These are phyloP conservation scores for Alaudala cheleensis DNA, from an alignment of 2,113 vertebrate genomes.

Conservation along the genomic window DNA sequence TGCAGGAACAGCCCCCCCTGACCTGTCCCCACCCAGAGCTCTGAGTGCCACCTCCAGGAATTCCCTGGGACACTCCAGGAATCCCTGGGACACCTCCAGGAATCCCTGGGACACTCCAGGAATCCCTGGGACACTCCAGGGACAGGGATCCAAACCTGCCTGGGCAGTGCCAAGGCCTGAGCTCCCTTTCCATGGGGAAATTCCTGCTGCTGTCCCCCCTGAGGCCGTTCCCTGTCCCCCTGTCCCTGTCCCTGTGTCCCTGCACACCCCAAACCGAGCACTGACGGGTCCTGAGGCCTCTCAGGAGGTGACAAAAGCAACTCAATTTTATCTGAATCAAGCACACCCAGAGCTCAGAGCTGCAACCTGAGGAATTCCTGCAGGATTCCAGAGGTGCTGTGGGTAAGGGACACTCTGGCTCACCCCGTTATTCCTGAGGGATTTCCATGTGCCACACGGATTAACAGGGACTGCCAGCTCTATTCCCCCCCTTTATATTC, in stretches of 20 bases:
- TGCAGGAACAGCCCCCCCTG: too few species aligned
- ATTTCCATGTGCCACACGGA: neutral
- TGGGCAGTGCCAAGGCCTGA: neutral
- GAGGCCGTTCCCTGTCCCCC: neutral
- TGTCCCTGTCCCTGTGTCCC: neutral
- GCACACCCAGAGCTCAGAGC: fast-evolving
- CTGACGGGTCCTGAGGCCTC: fast-evolving
- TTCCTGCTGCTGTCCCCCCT: neutral
- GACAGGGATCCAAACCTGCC: neutral
- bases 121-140: neutral
- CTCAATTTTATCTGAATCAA: too few species aligned
- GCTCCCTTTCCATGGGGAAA: neutral
- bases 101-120: too few species aligned
- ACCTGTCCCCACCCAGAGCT: neutral
- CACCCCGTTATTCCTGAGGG: neutral
- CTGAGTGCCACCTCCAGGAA: neutral
- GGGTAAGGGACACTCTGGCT: neutral
- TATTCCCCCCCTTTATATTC: constrained; percentile 16
- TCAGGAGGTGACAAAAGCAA: fast-evolving
- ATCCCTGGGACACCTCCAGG: too few species aligned
- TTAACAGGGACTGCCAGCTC: constrained; percentile 18
- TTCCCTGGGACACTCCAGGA: too few species aligned
- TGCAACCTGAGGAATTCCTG: neutral
- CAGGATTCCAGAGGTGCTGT: neutral
- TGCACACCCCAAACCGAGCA: fast-evolving